Evolutionary conservation across 2,888 invertebrate species (phyloP).

Genomic region (Boloria euphrosyne): DNA sequence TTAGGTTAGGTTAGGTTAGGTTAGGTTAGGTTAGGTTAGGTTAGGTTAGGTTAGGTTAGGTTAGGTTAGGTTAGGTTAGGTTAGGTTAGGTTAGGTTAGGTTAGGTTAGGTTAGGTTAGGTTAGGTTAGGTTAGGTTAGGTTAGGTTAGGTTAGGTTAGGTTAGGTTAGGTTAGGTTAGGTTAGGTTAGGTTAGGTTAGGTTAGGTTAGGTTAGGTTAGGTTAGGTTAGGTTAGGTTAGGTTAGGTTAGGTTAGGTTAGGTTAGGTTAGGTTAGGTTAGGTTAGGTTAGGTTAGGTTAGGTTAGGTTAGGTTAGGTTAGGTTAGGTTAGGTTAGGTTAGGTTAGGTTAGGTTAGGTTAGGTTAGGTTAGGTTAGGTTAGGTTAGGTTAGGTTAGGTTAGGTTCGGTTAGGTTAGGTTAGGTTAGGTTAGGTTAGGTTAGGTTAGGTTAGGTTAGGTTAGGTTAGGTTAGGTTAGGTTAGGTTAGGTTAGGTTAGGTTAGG

Average conservation of each 20-base stretch:
- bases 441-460: slow-evolving; percentile 32
- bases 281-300: slow-evolving; percentile 38
- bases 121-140: slow-evolving; percentile 45
- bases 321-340: slow-evolving; percentile 31
- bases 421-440: slow-evolving; percentile 40
- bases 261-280: slow-evolving; percentile 31
- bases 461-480: slow-evolving; percentile 41
- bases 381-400: slow-evolving; percentile 40
- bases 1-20: slow-evolving; percentile 40
- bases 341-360: slow-evolving; percentile 28
- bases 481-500: slow-evolving; percentile 40
- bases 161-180: slow-evolving; percentile 45
- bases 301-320: slow-evolving; percentile 32
- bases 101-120: slow-evolving; percentile 44
- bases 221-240: slow-evolving; percentile 28
- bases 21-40: slow-evolving; percentile 45
- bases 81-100: slow-evolving; percentile 45
- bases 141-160: slow-evolving; percentile 42
- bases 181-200: slow-evolving; percentile 44
- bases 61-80: slow-evolving; percentile 42
- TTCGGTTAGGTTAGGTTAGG: slow-evolving; percentile 39
- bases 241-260: slow-evolving; percentile 28
- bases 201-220: slow-evolving; percentile 27
- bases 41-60: slow-evolving; percentile 45
- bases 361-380: slow-evolving; percentile 31